Base-by-base conservation (phyloP, 1,140 invertebrate species). In the Cydia strobilella region DNA sequence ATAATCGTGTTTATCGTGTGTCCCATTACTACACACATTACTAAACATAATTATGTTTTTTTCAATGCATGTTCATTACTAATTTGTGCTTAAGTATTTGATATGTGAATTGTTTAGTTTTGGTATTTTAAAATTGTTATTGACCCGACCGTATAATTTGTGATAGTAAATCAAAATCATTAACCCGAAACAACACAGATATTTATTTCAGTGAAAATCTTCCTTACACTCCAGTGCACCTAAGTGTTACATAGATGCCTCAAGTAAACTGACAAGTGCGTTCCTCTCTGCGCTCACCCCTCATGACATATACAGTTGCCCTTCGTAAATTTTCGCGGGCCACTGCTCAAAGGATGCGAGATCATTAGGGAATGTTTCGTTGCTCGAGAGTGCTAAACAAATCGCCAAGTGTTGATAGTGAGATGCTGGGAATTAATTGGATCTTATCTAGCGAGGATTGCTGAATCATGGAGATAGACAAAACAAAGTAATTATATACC, bases 321-420 rank as follows among this genome's bases (percentile, higher is more conserved):
- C 74, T 76, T 74, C 66, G 72, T 79, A 82, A 81, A 82, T 81
- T 78, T 81, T 82, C 80, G 80, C 80, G 78, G 79, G 75, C 79
- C 80, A 81, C 69, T 79, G 81, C 82, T 84, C 85, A 86, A 85
- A 84, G 82, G 81, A 75, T 74, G 72, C 54, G 72, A 54, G 75
- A 76, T 85, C 85, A 82, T 86, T 83, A 84, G 80, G 66, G 27
- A 65, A 54, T 18, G 74, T 62, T 71, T 72, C 76, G 35, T 51
- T 72, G 48, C 48, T 31, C 48, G 54, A 35, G 18, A 31, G 23
- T 18, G 23, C 27, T 31, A 15, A 18, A 69, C 42, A 69, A 69
- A 69, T 69, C 65, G 7, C 65, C 65, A 18, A 69, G 65, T 69
- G 65, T 42, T 69, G 65, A 69, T 18, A 35, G 65, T 18, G 65